Evolutionary conservation across 2,888 invertebrate genomes (phyloP).

Genomic region (Chirona hameri): DNA sequence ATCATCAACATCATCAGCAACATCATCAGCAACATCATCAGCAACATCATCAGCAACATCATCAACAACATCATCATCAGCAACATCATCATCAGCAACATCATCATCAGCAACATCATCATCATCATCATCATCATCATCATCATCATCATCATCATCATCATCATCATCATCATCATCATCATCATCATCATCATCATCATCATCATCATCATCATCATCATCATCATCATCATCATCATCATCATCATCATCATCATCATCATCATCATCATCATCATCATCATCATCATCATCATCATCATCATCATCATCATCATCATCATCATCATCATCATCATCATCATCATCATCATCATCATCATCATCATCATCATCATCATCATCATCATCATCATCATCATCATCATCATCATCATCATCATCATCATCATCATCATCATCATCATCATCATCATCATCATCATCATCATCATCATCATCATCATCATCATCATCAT

Average conservation of each 20-base stretch:
- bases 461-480: slow-evolving; percentile 22
- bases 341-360: slow-evolving; percentile 11
- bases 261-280: slow-evolving; percentile 22
- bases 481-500: slow-evolving; percentile 22
- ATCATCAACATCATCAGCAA: too few relatives aligned
- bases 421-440: neutral
- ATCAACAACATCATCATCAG: too few relatives aligned
- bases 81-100: too few relatives aligned
- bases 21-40: too few relatives aligned
- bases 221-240: too few relatives aligned
- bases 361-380: slow-evolving; percentile 7
- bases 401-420: slow-evolving; percentile 4
- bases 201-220: neutral
- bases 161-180: neutral
- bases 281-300: slow-evolving; percentile 10
- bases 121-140: too few relatives aligned
- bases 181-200: neutral
- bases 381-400: slow-evolving; percentile 10
- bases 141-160: neutral
- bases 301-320: slow-evolving; percentile 10
- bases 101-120: too few relatives aligned
- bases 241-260: too few relatives aligned
- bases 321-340: slow-evolving; percentile 6
- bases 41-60: too few relatives aligned
- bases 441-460: slow-evolving; percentile 22